These are phyloP conservation scores for Zophobas morio DNA, from an alignment of 1,140 invertebrate genomes.

Conservation along the genomic window DNA sequence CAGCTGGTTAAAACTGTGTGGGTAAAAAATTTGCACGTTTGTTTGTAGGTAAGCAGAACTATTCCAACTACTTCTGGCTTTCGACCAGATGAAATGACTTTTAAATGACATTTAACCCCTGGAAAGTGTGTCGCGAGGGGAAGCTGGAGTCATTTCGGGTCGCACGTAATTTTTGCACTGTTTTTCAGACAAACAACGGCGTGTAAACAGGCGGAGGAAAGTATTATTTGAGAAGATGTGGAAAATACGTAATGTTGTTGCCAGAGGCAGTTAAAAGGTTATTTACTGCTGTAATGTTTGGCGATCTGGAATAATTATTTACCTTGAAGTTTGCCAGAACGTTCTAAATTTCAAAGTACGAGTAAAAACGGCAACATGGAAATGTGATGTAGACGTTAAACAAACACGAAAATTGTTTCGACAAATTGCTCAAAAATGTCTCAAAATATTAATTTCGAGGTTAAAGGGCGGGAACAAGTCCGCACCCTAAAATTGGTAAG, in stretches of 20 bases:
- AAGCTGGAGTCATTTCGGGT: no score
- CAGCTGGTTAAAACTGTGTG: slow-evolving; percentile 2
- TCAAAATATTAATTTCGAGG: no score
- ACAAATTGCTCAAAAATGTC: no score
- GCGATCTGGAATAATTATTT: slow-evolving; percentile 24
- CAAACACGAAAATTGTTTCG: no score
- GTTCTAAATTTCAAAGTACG: no score
- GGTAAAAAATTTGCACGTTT: slow-evolving; percentile 30
- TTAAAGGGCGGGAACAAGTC: no score
- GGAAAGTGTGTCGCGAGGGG: background rate
- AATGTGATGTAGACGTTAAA: no score
- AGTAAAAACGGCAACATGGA: no score
- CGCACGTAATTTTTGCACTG: background rate
- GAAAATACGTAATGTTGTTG: background rate
- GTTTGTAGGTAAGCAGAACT: slow-evolving; percentile 31
- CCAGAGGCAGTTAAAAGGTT: slow-evolving; percentile 24
- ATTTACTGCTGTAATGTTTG: slow-evolving; percentile 25
- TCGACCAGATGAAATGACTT: slow-evolving; percentile 26
- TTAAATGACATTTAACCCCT: slow-evolving; percentile 15
- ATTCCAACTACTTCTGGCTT: slow-evolving; percentile 23
- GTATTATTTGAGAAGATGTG: slow-evolving; percentile 9
- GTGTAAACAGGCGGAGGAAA: background rate
- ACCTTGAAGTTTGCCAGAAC: background rate
- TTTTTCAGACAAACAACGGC: background rate
- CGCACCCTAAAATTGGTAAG: no score